Conservation (phyloP, 1,140 invertebrate species). For the Trachymyrmex cornetzi region DNA sequence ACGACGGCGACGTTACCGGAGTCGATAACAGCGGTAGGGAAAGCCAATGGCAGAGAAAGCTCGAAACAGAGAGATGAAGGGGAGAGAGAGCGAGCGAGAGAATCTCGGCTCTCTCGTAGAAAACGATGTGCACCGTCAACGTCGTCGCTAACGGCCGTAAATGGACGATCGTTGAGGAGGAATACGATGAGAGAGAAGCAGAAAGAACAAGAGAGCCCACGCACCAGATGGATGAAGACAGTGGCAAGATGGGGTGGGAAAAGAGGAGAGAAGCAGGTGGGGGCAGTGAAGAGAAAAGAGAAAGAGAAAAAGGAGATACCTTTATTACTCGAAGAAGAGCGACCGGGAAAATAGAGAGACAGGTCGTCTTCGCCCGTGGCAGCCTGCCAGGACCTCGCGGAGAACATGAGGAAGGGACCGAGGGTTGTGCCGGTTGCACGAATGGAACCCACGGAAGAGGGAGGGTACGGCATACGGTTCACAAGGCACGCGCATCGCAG, state of each 20-base stretch:
- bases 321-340: constrained; percentile 69
- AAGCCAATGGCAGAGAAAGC: constrained; percentile 43
- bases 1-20: constrained; percentile 26
- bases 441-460: constrained; percentile 30
- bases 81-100: not conserved
- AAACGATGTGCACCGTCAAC: constrained; percentile 45
- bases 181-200: constrained; percentile 49
- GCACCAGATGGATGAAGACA: constrained; percentile 55
- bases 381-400: constrained; percentile 64
- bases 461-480: constrained; percentile 31
- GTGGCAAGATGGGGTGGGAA: not conserved
- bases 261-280: not conserved
- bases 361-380: constrained; percentile 68
- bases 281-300: not conserved
- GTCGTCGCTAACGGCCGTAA: constrained; percentile 68
- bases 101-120: constrained; percentile 42
- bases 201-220: constrained; percentile 57
- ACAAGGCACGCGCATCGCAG: constrained; percentile 46
- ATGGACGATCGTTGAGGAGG: constrained; percentile 70
- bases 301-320: constrained; percentile 63
- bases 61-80: constrained; percentile 26
- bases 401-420: constrained; percentile 13
- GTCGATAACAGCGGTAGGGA: constrained; percentile 46
- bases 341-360: constrained; percentile 70
- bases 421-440: constrained; percentile 50